Evolutionary conservation across 92 coral and sea anemone species (phyloP), one percentile per base, ranked within the genome.

Genomic region (Meandrina meandrites): DNA sequence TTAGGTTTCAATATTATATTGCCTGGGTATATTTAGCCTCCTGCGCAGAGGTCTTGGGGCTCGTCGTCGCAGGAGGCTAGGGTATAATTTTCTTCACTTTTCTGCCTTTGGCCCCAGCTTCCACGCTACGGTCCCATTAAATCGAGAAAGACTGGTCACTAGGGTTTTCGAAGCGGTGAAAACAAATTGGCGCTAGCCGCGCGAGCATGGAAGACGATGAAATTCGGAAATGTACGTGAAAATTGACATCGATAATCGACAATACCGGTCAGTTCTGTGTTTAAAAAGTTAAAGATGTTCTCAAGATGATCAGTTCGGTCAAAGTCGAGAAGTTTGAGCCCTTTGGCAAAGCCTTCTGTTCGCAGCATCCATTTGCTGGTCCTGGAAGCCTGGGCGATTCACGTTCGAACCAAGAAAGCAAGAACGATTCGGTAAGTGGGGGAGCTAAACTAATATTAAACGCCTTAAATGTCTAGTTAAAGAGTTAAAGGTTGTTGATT

Each of bases 301-400:
- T 73, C 54, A 60, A 56, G 79, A 91, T 91, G 95, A 90, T 90
- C 34, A 83, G 90, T 47, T 84, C 91, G 0, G 88, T 83, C 24
- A 78, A 81, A 51, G 71, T 92, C 30, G 90, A 89, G 47, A 76
- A 58, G 31, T 94, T 88, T 87, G 82, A 81, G 54, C 95, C 98
- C 18, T 90, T 88, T 86, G 98, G 98, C 24, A 88, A 90, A 32
- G 78, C 62, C 32, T 86, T 83, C 80, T 80, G 82, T 79, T 60
- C 78, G 53, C 79, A 64, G 76, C 95, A 93, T 60, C 98, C 95
- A 24, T 92, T 88, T 36, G 84, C 88, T 19, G 0, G 56, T 48
- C 10, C 42, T 36, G 75, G 36, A 28, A 68, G 18, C 11, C 37
- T 42, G 13, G 48, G 5, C 10, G 67, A 60, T 76, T 56, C 71